These are phyloP conservation scores for Drosophila paramelanica DNA, from an alignment of 2,888 invertebrate genomes.

Conservation along the genomic window DNA sequence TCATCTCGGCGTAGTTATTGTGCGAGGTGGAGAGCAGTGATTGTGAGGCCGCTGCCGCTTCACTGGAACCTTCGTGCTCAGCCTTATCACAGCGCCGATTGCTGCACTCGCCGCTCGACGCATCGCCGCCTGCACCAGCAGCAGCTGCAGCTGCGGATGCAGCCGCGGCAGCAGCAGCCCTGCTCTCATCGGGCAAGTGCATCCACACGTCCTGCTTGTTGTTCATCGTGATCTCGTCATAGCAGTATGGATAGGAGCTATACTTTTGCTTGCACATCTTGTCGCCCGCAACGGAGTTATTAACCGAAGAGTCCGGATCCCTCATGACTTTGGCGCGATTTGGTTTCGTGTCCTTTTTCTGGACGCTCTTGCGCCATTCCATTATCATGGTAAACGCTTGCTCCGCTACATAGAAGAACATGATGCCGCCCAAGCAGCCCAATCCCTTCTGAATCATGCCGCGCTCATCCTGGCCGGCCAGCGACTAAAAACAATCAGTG, in stretches of 20 bases:
- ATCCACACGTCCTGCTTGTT: slow-evolving; percentile 88
- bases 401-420: slow-evolving; percentile 95
- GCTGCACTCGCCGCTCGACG: slow-evolving; percentile 47
- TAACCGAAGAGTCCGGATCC: slow-evolving; percentile 86
- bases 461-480: slow-evolving; percentile 85
- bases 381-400: slow-evolving; percentile 91
- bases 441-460: slow-evolving; percentile 94
- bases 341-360: slow-evolving; percentile 88
- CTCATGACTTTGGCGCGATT: slow-evolving; percentile 89
- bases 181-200: slow-evolving; percentile 78
- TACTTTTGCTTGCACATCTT: slow-evolving; percentile 95
- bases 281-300: slow-evolving; percentile 83
- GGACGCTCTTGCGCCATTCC: slow-evolving; percentile 91
- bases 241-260: slow-evolving; percentile 95
- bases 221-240: slow-evolving; percentile 92
- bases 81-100: slow-evolving; percentile 56
- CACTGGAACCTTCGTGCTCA: slow-evolving; percentile 63
- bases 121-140: slow-evolving; percentile 69
- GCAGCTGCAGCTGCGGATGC: slow-evolving; percentile 26
- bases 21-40: slow-evolving; percentile 83
- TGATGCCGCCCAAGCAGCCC: slow-evolving; percentile 89
- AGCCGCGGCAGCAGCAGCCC: slow-evolving; percentile 3
- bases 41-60: slow-evolving; percentile 79
- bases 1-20: slow-evolving; percentile 83
- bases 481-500: slow-evolving; percentile 61